Percentiles rank a stretch among this genome's conserved stretches.
phyloP scores from a whole-genome alignment of 1,140 invertebrate genomes.

The Theocolax elegans region DNA sequence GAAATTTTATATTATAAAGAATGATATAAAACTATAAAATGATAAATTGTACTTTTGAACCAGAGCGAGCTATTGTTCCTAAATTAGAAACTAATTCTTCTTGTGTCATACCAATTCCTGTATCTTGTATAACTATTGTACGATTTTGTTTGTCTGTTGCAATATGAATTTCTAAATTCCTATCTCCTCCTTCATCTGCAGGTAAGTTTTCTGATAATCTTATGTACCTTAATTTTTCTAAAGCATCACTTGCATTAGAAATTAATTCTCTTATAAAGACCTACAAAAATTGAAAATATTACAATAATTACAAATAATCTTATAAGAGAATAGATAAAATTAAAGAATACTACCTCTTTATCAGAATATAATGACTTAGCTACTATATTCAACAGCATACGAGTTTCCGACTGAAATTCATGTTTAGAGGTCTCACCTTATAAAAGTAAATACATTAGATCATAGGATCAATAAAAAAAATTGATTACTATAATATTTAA shows the following conservation, averaged over 20 bases:
- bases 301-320: slow-evolving; percentile 1
- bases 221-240: slow-evolving; percentile 90
- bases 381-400: slow-evolving; percentile 95
- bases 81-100: slow-evolving; percentile 92
- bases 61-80: slow-evolving; percentile 94
- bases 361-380: slow-evolving; percentile 97
- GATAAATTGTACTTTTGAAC: slow-evolving; percentile 86
- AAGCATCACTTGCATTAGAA: slow-evolving; percentile 96
- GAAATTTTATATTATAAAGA: slow-evolving; percentile 1
- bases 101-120: slow-evolving; percentile 93
- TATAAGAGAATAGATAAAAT: background rate
- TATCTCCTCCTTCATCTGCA: slow-evolving; percentile 66
- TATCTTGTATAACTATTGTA: slow-evolving; percentile 90
- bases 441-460: background rate
- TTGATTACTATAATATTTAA: too few relatives aligned
- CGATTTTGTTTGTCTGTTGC: slow-evolving; percentile 88
- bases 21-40: slow-evolving; percentile 8
- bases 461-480: too few relatives aligned
- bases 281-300: slow-evolving; percentile 62
- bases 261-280: slow-evolving; percentile 96
- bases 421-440: slow-evolving; percentile 70
- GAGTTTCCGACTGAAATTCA: slow-evolving; percentile 96
- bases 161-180: slow-evolving; percentile 87
- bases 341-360: slow-evolving; percentile 81
- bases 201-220: slow-evolving; percentile 71